Evolutionary conservation across 2,888 invertebrate genomes (phyloP), one percentile per base, ranked within the genome.

Genomic region (Cephus sareptanus): DNA sequence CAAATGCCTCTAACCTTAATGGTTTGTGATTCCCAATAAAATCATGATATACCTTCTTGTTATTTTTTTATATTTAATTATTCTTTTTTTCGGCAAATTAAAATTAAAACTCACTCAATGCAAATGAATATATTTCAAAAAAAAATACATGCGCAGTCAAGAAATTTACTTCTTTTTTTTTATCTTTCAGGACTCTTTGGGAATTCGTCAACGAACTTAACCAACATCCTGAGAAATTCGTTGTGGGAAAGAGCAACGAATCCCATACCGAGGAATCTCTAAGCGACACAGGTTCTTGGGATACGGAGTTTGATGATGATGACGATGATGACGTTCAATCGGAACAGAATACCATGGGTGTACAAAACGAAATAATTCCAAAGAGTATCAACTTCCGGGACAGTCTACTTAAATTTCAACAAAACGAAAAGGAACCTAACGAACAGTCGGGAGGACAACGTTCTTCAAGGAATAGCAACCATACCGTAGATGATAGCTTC

Each of bases 221-320:
- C 13, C 88, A 85, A 73, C 76, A 69, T 4, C 91, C 91, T 0
- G 88, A 89, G 70, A 87, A 86, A 70, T 90, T 85, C 82, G 82
- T 87, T 3, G 81, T 82, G 33, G 80, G 85, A 11, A 86, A 83
- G 30, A 78, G 0, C 83, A 82, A 56, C 76, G 76, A 35, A 77
- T 76, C 75, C 34, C 80, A 31, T 76, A 79, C 69, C 68, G 87
- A 86, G 31, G 89, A 88, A 71, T 81, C 83, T 1, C 69, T 85
- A 33, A 89, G 87, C 81, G 90, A 90, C 77, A 83, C 82, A 11
- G 88, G 85, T 74, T 89, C 89, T 9, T 92, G 91, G 92, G 91
- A 86, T n/a, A 90, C 90, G 0, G 91, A 91, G 56, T 92, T 91
- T 76, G 90, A 90, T 11, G 90, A 90, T 75, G 79, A 79, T 40